A percentile compares a stretch with the other conserved stretches of the same genome.
These are phyloP conservation scores for Pimpla rufipes DNA, from an alignment of 2,888 invertebrate genomes.

Conservation along the genomic window DNA sequence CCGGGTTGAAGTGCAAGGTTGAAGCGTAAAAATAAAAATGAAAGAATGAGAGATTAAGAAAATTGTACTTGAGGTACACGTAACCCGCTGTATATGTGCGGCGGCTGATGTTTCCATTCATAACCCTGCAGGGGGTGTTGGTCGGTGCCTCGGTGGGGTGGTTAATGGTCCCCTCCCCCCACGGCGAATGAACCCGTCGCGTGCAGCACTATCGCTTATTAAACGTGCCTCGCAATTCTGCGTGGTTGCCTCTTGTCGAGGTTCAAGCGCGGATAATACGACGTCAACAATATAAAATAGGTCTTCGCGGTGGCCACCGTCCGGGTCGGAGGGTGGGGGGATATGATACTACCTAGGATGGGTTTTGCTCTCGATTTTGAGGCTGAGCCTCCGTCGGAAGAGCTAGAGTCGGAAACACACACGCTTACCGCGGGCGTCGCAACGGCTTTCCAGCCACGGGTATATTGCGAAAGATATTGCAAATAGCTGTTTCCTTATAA, in stretches of 20 bases:
- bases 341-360: conserved; percentile 17
- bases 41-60: conserved; percentile 14
- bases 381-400: conserved; percentile 24
- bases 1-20: not conserved
- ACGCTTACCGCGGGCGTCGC: not conserved
- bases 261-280: conserved; percentile 50
- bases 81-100: not conserved
- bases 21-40: not conserved
- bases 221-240: conserved; percentile 53
- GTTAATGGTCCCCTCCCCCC: not conserved
- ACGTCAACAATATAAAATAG: conserved; percentile 51
- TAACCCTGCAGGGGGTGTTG: conserved; percentile 11
- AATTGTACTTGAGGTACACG: not conserved
- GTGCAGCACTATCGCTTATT: conserved; percentile 48
- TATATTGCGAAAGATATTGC: conserved; percentile 56
- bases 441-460: conserved; percentile 2
- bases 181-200: conserved; percentile 16
- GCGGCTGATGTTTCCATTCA: conserved; percentile 30
- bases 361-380: conserved; percentile 52
- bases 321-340: not conserved
- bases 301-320: not conserved
- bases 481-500: conserved; percentile 59
- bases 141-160: not conserved
- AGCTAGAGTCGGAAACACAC: not conserved
- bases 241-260: conserved; percentile 27